Evolutionary conservation across 2,888 invertebrate genomes (phyloP), one percentile per base, ranked within the genome.

Genomic region (Lissocephala sabroskyi): DNA sequence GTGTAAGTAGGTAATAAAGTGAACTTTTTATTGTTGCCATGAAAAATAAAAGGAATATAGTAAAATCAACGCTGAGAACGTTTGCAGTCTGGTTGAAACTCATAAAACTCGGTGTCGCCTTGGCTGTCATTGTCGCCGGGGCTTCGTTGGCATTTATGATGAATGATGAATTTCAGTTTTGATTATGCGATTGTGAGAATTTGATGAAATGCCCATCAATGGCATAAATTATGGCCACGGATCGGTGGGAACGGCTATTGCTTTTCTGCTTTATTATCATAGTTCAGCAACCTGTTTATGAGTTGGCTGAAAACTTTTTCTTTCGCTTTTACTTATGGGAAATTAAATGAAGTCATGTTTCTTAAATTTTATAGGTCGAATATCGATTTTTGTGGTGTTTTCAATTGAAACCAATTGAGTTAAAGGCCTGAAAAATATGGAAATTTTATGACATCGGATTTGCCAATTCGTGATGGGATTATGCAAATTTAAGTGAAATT

Each of bases 11-110:
- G 64, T 59, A 70, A 70, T 66, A 70, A 68, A 70, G 62, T 49
- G 46, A 55, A 70, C 51, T 56, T 73, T 68, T 66, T 70, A 74
- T 66, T 64, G 64, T 58, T 64, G 56, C 62, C 62, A 70, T 66
- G 64, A 70, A 74, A 63, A 64, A 58, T 64, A 64, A 62, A 66
- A 59, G 64, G 59, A 66, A 66, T 56, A 73, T 64, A 68, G 70
- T 70, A 32, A 32, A n/a, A 29, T n/a, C 3, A 10, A 10, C 10
- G 29, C 1, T 13, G 13, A 33, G 4, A 23, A 23, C 3, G 23
- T 23, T 23, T 23, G 3, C 7, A 5, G 23, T 23, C 23, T 23
- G 23, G 7, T 7, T 23, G 50, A 41, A n/a, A 58, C 53, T 57
- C 65, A 71, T 71, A 65, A 60, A 64, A 71, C 60, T 50, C 49